Conservation (phyloP, 2,888 invertebrate species). For the Perizoma flavofasciatum region DNA sequence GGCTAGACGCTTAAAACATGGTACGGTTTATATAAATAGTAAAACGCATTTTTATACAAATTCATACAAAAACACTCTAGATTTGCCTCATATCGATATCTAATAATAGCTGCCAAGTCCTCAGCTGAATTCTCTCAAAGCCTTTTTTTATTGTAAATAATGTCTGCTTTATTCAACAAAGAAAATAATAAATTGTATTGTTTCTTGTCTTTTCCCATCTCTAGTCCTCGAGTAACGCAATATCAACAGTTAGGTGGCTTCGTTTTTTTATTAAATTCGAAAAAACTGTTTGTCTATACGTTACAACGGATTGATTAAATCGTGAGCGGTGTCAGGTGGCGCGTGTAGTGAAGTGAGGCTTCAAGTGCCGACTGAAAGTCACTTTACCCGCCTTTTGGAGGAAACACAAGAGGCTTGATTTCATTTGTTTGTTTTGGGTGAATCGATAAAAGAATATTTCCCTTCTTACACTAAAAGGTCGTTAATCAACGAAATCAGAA, state of each 20-base stretch:
- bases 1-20: too few relatives aligned
- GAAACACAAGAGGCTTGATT: conserved; percentile 5
- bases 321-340: conserved; percentile 35
- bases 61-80: too few relatives aligned
- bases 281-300: conserved; percentile 42
- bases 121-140: too few relatives aligned
- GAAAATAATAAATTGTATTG: background rate
- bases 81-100: too few relatives aligned
- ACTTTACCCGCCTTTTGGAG: background rate
- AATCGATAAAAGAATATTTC: background rate
- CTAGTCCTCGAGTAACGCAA: conserved; percentile 45
- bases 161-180: too few relatives aligned
- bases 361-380: conserved; percentile 9
- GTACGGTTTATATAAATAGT: too few relatives aligned
- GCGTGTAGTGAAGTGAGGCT: conserved; percentile 14
- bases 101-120: too few relatives aligned
- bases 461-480: too few relatives aligned
- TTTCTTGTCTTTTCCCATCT: conserved; percentile 16
- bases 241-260: conserved; percentile 44
- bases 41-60: too few relatives aligned
- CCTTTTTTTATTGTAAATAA: too few relatives aligned
- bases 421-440: conserved; percentile 14
- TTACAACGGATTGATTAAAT: conserved; percentile 39
- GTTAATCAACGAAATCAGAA: too few relatives aligned
- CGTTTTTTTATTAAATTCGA: conserved; percentile 56